Evolutionary conservation across 2,113 vertebrate genomes (phyloP).

Genomic region (Puma concolor): DNA sequence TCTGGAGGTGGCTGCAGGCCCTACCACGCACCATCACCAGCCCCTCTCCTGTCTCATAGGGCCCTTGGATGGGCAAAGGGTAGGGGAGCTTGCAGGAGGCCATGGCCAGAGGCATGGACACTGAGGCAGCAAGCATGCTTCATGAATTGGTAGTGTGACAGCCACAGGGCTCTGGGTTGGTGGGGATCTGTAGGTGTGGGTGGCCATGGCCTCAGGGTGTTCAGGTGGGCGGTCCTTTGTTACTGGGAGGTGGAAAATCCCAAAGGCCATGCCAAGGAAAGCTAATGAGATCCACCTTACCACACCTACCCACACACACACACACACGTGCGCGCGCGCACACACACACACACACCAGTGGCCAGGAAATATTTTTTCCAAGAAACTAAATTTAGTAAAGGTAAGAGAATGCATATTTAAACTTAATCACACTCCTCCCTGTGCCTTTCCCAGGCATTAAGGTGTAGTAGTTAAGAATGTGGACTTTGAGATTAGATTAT

Average conservation of each 20-base stretch:
- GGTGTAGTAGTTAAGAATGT: neutral
- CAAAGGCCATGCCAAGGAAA: neutral
- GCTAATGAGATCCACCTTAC: too few species aligned
- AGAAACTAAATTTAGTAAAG: neutral
- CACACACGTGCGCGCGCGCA: too few species aligned
- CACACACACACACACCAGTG: neutral
- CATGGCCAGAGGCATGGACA: neutral
- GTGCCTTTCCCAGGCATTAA: neutral
- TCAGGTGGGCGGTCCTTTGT: neutral
- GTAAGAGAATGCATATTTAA: too few species aligned
- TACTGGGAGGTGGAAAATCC: neutral
- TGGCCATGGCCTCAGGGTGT: fast-evolving
- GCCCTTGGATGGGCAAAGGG: neutral
- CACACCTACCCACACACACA: neutral
- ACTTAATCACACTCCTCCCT: too few species aligned
- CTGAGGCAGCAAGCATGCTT: too few species aligned
- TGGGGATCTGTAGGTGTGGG: too few species aligned
- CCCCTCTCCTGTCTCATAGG: neutral
- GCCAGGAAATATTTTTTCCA: neutral
- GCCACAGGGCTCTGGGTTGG: neutral
- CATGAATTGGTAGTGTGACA: neutral
- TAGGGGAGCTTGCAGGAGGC: neutral
- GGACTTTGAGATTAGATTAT: neutral
- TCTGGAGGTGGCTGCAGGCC: neutral
- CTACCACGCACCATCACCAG: fast-evolving